Base-by-base conservation (phyloP, 2,113 vertebrate species). In the Stigmatopora argus region DNA sequence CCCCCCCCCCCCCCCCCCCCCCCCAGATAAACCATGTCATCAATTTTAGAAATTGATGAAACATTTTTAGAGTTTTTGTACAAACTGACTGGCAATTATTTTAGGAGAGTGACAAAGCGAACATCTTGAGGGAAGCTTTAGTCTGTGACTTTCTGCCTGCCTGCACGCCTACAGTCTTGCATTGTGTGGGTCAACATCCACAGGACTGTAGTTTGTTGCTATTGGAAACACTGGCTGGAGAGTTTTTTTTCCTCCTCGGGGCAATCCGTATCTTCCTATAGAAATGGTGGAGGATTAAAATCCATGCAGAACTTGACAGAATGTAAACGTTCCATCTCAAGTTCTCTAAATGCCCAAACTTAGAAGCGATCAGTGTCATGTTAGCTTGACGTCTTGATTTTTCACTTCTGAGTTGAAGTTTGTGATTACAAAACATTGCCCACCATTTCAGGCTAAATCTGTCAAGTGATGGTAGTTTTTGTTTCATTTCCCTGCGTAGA, bases 401-500 rank as follows among this genome's bases (percentile, higher is more conserved):
- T 62, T 21, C 51, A 6, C 44, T 69, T 45, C 56, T 46, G 66
- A 60, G 38, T 57, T 49, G 49, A 74, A 58, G 58, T 23, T 62
- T n/a, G 35, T 55, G 14, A 31, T 55, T 66, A 58, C 9, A 12
- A 51, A 56, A 35, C 34, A 23, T 9, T 45, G 45, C 17, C 23
- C 46, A 17, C 58, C 56, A 5, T 76, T 59, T 59, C 48, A 35
- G 51, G 65, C 31, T 6, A 1, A 49, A 56, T 18, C 57, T 47
- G 51, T 17, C 12, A 38, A 53, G n/a, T 49, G 53, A 38, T 10
- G 4, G 1, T 0, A 31, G 23, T 7, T 19, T 44, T 26, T 21
- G 34, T 31, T 93, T 45, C 91, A 97, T 87, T 94, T 94, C n/a
- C 96, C 96, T 19, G 94, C 91, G 79, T 92, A 98, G 5, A 99